Percentiles rank a stretch among this genome's conserved stretches.
These are phyloP conservation scores for Drosophila greeni DNA, from an alignment of 2,888 invertebrate genomes.

Conservation along the genomic window DNA sequence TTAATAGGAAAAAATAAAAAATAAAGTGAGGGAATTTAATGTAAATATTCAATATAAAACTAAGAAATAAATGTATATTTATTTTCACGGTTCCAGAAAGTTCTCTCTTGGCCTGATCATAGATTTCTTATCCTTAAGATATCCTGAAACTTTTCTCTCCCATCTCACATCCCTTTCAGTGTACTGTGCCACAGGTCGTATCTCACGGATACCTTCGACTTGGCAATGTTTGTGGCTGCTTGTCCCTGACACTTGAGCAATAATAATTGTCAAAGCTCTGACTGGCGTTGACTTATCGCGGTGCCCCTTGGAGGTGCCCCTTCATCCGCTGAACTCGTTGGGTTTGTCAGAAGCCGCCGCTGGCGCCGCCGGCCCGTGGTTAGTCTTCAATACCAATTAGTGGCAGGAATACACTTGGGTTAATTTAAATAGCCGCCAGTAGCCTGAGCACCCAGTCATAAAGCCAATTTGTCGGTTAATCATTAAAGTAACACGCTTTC, in stretches of 20 bases:
- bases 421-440: slow-evolving; percentile 43
- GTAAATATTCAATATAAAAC: background rate
- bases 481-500: slow-evolving; percentile 32
- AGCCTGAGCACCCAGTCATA: slow-evolving; percentile 57
- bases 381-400: slow-evolving; percentile 64
- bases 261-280: slow-evolving; percentile 73
- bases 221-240: slow-evolving; percentile 40
- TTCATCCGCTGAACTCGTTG: slow-evolving; percentile 56
- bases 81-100: rapidly evolving
- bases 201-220: slow-evolving; percentile 60
- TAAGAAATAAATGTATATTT: background rate
- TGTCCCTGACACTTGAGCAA: slow-evolving; percentile 66
- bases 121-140: background rate
- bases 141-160: no score
- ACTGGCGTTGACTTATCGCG: slow-evolving; percentile 69
- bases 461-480: slow-evolving; percentile 19
- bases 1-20: rapidly evolving
- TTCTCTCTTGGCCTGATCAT: no score
- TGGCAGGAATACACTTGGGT: slow-evolving; percentile 25
- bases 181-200: slow-evolving; percentile 49
- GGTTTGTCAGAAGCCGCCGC: slow-evolving; percentile 64
- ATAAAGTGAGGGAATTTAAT: background rate
- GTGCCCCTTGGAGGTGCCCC: slow-evolving; percentile 44
- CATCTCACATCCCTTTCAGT: background rate
- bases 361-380: slow-evolving; percentile 55